Conservation (phyloP, 2,888 invertebrate species). For the Listrodromus nycthemerus region DNA sequence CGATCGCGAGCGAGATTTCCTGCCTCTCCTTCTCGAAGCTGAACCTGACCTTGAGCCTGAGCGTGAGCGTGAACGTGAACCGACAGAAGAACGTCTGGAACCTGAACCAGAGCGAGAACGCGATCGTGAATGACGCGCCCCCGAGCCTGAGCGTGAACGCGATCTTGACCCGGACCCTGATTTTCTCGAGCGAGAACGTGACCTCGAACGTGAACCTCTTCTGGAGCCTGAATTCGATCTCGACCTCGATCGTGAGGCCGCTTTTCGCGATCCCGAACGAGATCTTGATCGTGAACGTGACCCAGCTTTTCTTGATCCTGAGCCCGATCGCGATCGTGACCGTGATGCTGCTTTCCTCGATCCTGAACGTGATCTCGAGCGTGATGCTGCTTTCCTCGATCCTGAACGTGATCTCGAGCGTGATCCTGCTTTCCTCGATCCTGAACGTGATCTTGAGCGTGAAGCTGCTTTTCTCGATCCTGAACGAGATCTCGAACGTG, state of each 20-base stretch:
- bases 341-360: slow-evolving; percentile 68
- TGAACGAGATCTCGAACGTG: slow-evolving; percentile 64
- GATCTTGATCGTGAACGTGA: slow-evolving; percentile 70
- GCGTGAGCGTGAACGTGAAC: slow-evolving; percentile 72
- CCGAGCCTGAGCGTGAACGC: slow-evolving; percentile 39
- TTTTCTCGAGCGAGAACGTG: slow-evolving; percentile 70
- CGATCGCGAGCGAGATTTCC: slow-evolving; percentile 72
- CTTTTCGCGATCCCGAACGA: slow-evolving; percentile 62
- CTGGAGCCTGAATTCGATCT: slow-evolving; percentile 63
- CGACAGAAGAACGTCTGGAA: slow-evolving; percentile 24
- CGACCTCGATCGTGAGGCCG: slow-evolving; percentile 66
- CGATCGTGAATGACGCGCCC: slow-evolving; percentile 70
- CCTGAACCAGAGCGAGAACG: slow-evolving; percentile 71
- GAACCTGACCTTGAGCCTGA: slow-evolving; percentile 74
- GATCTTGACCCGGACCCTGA: slow-evolving; percentile 70
- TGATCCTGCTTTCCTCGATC: slow-evolving; percentile 73
- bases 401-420: slow-evolving; percentile 61
- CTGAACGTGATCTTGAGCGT: slow-evolving; percentile 59
- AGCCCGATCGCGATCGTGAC: slow-evolving; percentile 64
- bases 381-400: slow-evolving; percentile 73
- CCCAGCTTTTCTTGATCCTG: slow-evolving; percentile 67
- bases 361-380: slow-evolving; percentile 69
- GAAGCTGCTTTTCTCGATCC: slow-evolving; percentile 74
- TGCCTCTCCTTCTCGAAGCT: slow-evolving; percentile 71
- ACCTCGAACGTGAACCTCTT: slow-evolving; percentile 70